Percentiles rank a stretch among this genome's conserved stretches.
Conservation (phyloP, 92 coral and sea anemone species). For the Porites rus region DNA sequence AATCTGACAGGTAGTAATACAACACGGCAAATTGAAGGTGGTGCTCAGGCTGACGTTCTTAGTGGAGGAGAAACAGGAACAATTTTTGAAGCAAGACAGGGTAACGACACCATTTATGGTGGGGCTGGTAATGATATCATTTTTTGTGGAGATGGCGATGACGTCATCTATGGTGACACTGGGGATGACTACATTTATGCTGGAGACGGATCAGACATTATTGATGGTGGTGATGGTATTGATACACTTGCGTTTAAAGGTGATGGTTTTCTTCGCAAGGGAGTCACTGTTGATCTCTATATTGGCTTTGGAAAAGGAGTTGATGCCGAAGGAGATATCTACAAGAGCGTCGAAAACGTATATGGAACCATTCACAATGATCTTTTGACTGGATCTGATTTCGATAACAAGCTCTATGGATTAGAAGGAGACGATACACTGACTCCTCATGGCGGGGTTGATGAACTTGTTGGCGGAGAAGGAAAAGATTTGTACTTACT, state of each 20-base stretch:
- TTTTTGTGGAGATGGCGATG: background rate
- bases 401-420: slow-evolving; percentile 30
- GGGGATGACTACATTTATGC: slow-evolving; percentile 68
- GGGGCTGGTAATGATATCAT: too few species aligned
- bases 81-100: background rate
- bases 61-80: slow-evolving; percentile 44
- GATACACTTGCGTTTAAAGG: slow-evolving; percentile 63
- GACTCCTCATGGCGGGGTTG: slow-evolving; percentile 49
- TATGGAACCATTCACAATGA: slow-evolving; percentile 69
- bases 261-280: slow-evolving; percentile 45
- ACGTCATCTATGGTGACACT: slow-evolving; percentile 19
- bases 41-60: slow-evolving; percentile 29
- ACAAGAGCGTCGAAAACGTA: slow-evolving; percentile 58
- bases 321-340: slow-evolving; percentile 69
- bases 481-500: slow-evolving; percentile 59
- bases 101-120: too few species aligned
- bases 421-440: slow-evolving; percentile 49
- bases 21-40: slow-evolving; percentile 48
- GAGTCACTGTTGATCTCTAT: slow-evolving; percentile 36
- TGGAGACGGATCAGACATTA: slow-evolving; percentile 52
- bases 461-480: slow-evolving; percentile 63
- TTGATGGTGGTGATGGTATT: slow-evolving; percentile 62
- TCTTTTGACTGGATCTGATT: slow-evolving; percentile 23
- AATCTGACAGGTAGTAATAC: slow-evolving; percentile 26
- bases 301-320: slow-evolving; percentile 67